Percentiles rank a stretch among this genome's conserved stretches.
phyloP scores from a whole-genome alignment of 2,797 vertebrate genomes.

The Xiphorhynchus erythropygius region DNA sequence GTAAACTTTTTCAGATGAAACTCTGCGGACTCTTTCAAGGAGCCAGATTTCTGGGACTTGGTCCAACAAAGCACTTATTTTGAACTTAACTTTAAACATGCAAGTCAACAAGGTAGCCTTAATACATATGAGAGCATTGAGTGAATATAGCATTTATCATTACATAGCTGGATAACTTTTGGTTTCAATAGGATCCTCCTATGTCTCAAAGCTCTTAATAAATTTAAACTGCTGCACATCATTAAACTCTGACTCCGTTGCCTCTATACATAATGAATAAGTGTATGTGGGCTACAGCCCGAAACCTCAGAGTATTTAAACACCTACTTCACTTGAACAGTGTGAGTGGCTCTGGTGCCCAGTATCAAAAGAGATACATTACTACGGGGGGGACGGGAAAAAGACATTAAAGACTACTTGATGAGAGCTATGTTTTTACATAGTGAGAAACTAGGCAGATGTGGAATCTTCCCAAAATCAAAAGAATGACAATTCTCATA shows the following conservation, averaged over 20 bases:
- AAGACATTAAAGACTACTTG: background rate
- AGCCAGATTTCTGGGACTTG: constrained; percentile 8
- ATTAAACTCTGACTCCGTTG: background rate
- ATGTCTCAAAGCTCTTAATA: constrained; percentile 9
- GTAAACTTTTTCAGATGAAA: background rate
- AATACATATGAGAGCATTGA: background rate
- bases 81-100: background rate
- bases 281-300: background rate
- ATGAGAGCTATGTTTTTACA: background rate
- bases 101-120: constrained; percentile 4
- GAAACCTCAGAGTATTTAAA: background rate
- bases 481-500: background rate
- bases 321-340: background rate
- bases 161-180: background rate
- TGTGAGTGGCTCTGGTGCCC: background rate
- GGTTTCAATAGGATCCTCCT: background rate
- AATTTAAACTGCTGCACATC: background rate
- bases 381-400: background rate
- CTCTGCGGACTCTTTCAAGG: background rate
- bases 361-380: background rate
- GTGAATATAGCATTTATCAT: background rate
- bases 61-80: constrained; percentile 45
- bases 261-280: background rate
- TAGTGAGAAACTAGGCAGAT: background rate
- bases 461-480: background rate